Evolutionary conservation across 2,113 vertebrate genomes (phyloP).

Genomic region (Aspidoscelis tigris): DNA sequence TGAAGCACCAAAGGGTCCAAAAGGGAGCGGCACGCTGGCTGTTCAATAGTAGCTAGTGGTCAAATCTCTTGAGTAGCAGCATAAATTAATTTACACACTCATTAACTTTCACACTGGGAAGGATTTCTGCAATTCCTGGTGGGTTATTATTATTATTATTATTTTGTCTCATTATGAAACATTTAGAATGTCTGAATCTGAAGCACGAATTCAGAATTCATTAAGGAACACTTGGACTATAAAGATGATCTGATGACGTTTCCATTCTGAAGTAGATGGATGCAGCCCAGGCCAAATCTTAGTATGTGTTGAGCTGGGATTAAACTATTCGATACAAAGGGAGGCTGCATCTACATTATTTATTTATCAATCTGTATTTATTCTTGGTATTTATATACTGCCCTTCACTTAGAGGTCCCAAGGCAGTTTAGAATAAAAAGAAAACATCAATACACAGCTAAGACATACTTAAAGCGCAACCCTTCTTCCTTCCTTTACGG

Average conservation of each 20-base stretch:
- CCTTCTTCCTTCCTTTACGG: too few species aligned
- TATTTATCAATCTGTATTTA: too few species aligned
- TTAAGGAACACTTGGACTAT: neutral
- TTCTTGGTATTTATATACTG: too few species aligned
- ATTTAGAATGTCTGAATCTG: neutral
- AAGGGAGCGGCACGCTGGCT: neutral
- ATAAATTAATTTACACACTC: conserved; percentile 29
- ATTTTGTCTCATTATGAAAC: neutral
- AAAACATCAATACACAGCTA: too few species aligned
- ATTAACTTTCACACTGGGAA: neutral
- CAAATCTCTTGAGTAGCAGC: conserved; percentile 4
- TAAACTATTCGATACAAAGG: too few species aligned
- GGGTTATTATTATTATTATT: too few species aligned
- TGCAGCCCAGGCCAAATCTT: neutral
- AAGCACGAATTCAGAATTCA: neutral
- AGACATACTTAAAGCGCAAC: too few species aligned
- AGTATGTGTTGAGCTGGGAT: too few species aligned
- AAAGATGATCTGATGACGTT: neutral
- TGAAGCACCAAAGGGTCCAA: conserved; percentile 19
- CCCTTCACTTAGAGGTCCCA: too few species aligned
- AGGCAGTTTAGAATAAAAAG: too few species aligned
- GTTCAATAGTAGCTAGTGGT: conserved; percentile 11
- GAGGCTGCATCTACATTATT: too few species aligned
- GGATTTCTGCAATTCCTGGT: neutral
- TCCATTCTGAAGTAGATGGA: neutral